Evolutionary conservation across 2,888 invertebrate genomes (phyloP).

Genomic region (Drosophila mettleri): DNA sequence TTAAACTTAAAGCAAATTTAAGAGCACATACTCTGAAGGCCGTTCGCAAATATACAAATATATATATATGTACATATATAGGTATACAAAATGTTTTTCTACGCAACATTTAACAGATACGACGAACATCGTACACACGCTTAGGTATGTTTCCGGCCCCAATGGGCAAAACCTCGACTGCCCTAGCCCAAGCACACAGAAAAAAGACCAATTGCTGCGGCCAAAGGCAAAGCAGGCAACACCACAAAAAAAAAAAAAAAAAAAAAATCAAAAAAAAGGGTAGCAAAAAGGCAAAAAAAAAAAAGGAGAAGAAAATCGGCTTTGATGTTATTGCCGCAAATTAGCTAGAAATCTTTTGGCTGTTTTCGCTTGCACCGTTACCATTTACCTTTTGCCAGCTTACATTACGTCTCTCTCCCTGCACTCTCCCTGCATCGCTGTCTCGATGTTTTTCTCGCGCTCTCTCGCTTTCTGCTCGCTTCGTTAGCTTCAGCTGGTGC

Average conservation of each 20-base stretch:
- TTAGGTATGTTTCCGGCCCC: slow-evolving; percentile 37
- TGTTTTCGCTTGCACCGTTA: slow-evolving; percentile 53
- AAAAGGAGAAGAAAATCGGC: slow-evolving; percentile 52
- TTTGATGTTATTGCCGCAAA: slow-evolving; percentile 81
- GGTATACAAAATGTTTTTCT: slow-evolving; percentile 45
- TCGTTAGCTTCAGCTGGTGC: slow-evolving; percentile 44
- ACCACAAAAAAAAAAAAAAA: slow-evolving; percentile 36
- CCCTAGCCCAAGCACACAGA: neutral
- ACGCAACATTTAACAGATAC: slow-evolving; percentile 69
- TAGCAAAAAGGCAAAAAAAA: slow-evolving; percentile 47
- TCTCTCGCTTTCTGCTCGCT: neutral
- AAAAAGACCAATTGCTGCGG: slow-evolving; percentile 61
- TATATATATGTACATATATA: neutral
- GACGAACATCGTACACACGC: slow-evolving; percentile 40
- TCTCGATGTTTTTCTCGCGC: neutral
- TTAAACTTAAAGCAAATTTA: too few relatives aligned
- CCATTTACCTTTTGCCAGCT: slow-evolving; percentile 58
- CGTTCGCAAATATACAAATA: neutral
- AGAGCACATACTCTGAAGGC: slow-evolving; percentile 2
- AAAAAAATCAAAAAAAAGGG: slow-evolving; percentile 42
- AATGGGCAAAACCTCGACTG: neutral
- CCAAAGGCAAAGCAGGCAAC: slow-evolving; percentile 26
- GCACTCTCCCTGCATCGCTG: neutral
- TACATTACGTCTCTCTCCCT: slow-evolving; percentile 19
- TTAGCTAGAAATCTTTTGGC: slow-evolving; percentile 77